Evolutionary conservation across 2,113 vertebrate species (phyloP), one percentile per base, ranked within the genome.

Genomic region (Murina feae): DNA sequence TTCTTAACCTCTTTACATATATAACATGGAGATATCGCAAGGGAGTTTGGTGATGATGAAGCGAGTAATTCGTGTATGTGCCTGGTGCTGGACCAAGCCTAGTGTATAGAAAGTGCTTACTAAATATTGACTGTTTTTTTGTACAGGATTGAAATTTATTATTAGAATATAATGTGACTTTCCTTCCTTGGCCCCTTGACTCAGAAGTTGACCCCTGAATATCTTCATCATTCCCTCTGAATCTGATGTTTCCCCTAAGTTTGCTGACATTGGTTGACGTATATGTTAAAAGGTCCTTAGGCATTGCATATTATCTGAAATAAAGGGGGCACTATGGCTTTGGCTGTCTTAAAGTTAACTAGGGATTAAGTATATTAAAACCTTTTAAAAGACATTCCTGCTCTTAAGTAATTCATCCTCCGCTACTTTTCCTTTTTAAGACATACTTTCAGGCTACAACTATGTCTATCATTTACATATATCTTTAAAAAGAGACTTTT

Each of bases 341-440:
- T 79, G 69, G 53, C 30, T 74, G 37, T 30, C 32, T 51, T 55
- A 53, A 63, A 91, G 49, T 76, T 87, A 78, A 53, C 25, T 79
- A 32, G 58, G 81, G 63, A 83, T 85, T 42, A 78, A 37, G 42
- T 75, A 49, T 6, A 72, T 72, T 63, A 88, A 66, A 89, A 21
- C 11, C 47, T 92, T 79, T 82, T 30, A 47, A 58, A 96, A 89
- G 55, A 47, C 21, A 66, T 53, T 53, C 47, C 13, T 53, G 11
- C 17, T 53, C 42, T 93, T 80, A 74, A 51, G 53, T 39, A 91
- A 91, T 75, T 78, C 18, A 66, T 86, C n/a, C 25, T 78, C 17
- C 28, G 68, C 49, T 84, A 78, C 91, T 93, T 96, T 96, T 86
- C 80, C 95, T 89, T 91, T 93, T 93, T 25, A 83, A 94, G 21